These are phyloP conservation scores for Tragelaphus scriptus DNA, from an alignment of 2,113 vertebrate genomes.

Conservation along the genomic window DNA sequence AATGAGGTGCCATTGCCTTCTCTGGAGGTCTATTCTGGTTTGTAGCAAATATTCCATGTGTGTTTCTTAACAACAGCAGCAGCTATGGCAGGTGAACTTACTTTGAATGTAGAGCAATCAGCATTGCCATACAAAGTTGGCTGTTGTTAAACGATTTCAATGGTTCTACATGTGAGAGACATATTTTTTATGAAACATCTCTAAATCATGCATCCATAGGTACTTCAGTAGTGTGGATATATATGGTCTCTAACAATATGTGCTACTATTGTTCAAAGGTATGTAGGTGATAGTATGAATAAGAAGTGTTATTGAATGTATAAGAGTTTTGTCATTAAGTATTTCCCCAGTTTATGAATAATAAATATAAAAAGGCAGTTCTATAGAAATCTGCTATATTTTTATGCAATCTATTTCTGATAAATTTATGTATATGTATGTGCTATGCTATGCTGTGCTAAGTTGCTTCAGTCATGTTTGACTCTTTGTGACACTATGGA, in stretches of 20 bases:
- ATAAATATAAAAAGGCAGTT: background rate
- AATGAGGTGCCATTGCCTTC: no score
- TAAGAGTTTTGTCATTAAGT: background rate
- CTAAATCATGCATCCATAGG: background rate
- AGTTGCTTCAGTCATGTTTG: background rate
- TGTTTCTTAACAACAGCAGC: background rate
- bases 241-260: background rate
- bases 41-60: background rate
- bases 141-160: background rate
- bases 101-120: background rate
- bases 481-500: background rate
- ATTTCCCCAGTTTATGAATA: background rate
- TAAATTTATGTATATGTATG: background rate
- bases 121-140: background rate
- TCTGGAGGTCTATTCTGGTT: background rate
- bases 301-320: background rate
- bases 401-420: background rate
- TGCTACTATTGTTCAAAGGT: background rate
- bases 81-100: background rate
- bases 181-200: background rate
- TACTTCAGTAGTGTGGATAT: background rate
- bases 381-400: background rate
- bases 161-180: background rate
- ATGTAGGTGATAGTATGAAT: background rate
- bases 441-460: background rate